phyloP scores from a whole-genome alignment of 2,888 invertebrate genomes.

The Anthrax anthrax region DNA sequence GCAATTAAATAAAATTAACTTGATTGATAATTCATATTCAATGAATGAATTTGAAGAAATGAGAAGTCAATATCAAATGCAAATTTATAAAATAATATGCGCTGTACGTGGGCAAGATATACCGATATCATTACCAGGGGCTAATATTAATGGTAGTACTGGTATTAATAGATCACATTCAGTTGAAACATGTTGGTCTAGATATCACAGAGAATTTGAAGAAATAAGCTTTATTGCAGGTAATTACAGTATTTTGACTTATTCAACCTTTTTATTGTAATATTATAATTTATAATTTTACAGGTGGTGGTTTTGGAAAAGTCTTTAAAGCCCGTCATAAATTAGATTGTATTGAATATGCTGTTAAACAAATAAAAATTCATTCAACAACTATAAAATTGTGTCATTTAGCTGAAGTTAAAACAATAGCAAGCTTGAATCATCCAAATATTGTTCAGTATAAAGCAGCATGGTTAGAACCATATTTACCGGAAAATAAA shows the following conservation, averaged over 20 bases:
- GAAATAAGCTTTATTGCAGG: constrained; percentile 52
- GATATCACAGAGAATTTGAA: constrained; percentile 54
- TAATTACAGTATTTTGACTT: too few relatives aligned
- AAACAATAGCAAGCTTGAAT: constrained; percentile 61
- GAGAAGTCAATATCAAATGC: constrained; percentile 51
- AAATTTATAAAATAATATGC: constrained; percentile 47
- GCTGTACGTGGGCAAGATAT: constrained; percentile 43
- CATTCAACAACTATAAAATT: constrained; percentile 47
- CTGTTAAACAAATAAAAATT: constrained; percentile 61
- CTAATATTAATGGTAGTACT: too few relatives aligned
- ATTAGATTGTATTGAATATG: constrained; percentile 62
- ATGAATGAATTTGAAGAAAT: constrained; percentile 53
- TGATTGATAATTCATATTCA: constrained; percentile 54
- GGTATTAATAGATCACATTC: constrained; percentile 38
- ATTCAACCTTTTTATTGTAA: too few relatives aligned
- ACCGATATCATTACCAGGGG: constrained; percentile 34
- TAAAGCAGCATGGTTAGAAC: constrained; percentile 72
- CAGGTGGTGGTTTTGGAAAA: constrained; percentile 55
- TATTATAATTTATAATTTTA: not conserved
- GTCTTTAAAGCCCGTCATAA: constrained; percentile 62
- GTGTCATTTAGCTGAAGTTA: constrained; percentile 59
- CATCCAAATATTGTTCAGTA: constrained; percentile 71
- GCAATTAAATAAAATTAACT: constrained; percentile 49
- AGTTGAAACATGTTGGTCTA: constrained; percentile 40
- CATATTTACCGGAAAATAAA: constrained; percentile 37